A percentile compares a stretch with the other conserved stretches of the same genome.
Evolutionary conservation across 2,797 vertebrate species (phyloP).

Genomic region (Podargus strigoides): DNA sequence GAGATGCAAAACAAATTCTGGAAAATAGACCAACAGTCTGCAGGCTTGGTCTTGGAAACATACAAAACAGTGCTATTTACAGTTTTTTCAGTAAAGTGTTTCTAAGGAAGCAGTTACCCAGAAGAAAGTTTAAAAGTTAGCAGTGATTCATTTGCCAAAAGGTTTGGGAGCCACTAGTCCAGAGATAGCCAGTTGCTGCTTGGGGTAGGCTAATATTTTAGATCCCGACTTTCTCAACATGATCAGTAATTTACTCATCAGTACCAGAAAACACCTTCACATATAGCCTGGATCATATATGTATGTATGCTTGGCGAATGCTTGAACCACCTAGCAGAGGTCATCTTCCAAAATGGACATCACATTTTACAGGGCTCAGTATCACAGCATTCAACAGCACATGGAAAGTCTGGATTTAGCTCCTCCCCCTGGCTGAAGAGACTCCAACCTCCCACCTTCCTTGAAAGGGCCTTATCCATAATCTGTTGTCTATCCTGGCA

Average conservation of each 20-base stretch:
- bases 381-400: background rate
- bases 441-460: background rate
- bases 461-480: background rate
- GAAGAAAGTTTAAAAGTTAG: background rate
- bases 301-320: background rate
- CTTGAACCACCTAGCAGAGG: background rate
- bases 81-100: background rate
- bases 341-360: background rate
- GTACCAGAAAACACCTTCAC: background rate
- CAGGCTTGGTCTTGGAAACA: background rate
- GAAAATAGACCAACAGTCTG: background rate
- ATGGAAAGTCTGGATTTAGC: background rate
- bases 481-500: background rate
- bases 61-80: background rate
- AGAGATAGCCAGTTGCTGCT: background rate
- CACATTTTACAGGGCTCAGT: background rate
- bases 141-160: background rate
- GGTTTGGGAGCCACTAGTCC: background rate
- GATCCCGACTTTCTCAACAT: background rate
- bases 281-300: background rate
- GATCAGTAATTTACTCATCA: background rate
- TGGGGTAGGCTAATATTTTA: background rate
- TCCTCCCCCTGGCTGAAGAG: background rate
- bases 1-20: background rate
- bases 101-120: background rate